Conservation (phyloP, 2,797 vertebrate species). For the Fringilla coelebs region DNA sequence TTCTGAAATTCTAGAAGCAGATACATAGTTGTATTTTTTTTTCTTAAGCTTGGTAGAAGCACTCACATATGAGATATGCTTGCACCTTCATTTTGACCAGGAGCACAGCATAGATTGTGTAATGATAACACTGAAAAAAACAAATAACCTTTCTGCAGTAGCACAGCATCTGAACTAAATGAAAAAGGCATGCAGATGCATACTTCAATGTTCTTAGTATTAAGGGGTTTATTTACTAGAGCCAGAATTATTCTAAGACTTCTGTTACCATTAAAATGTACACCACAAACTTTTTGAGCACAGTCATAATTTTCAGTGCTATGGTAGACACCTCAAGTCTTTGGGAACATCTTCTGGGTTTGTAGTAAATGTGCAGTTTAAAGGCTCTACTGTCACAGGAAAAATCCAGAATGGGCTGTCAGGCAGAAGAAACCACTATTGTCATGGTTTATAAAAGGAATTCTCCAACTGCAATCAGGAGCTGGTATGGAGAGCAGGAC, state of each 20-base stretch:
- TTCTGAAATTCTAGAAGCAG: not conserved
- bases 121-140: not conserved
- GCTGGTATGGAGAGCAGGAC: not conserved
- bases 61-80: rapidly evolving
- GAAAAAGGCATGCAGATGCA: not conserved
- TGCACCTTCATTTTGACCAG: not conserved
- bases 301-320: not conserved
- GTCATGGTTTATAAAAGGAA: not conserved
- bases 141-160: not conserved
- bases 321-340: not conserved
- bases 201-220: not conserved
- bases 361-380: not conserved
- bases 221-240: not conserved
- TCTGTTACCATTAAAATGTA: not conserved
- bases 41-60: not conserved
- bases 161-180: not conserved
- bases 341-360: not conserved
- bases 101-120: not conserved
- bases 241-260: not conserved
- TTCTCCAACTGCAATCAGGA: not conserved
- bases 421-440: not conserved
- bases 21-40: not conserved
- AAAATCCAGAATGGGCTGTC: not conserved
- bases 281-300: not conserved
- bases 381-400: not conserved